phyloP scores from a whole-genome alignment of 2,888 invertebrate species.

The Lamproptera curius region DNA sequence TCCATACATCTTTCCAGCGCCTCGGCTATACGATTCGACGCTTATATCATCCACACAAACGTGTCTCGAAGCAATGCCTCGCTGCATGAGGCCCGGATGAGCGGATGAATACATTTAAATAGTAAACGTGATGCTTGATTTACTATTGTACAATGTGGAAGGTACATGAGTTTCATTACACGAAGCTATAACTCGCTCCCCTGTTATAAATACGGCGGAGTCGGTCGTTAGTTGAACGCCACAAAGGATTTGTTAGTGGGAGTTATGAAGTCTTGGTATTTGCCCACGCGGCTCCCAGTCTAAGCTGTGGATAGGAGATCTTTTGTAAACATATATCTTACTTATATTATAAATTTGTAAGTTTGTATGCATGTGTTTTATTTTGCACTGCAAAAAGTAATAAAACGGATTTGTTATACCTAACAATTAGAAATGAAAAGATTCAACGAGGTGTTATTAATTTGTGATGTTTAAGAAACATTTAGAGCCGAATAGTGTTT shows the following conservation, averaged over 20 bases:
- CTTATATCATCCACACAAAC: slow-evolving; percentile 69
- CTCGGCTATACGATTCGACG: slow-evolving; percentile 61
- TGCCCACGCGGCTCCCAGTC: slow-evolving; percentile 54
- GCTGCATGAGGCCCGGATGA: slow-evolving; percentile 71
- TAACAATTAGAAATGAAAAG: too few relatives aligned
- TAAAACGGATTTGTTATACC: too few relatives aligned
- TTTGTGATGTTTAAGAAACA: too few relatives aligned
- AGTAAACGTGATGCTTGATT: slow-evolving; percentile 74
- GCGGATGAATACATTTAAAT: slow-evolving; percentile 77
- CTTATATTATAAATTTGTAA: too few relatives aligned
- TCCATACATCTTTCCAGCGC: slow-evolving; percentile 16
- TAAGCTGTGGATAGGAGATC: slow-evolving; percentile 27
- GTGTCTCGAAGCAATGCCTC: slow-evolving; percentile 59
- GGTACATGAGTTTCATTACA: slow-evolving; percentile 70
- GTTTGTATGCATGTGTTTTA: too few relatives aligned
- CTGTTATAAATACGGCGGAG: slow-evolving; percentile 65
- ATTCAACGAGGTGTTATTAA: too few relatives aligned
- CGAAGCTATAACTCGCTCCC: slow-evolving; percentile 65
- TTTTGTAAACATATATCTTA: too few relatives aligned
- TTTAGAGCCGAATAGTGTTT: too few relatives aligned
- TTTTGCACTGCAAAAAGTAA: too few relatives aligned
- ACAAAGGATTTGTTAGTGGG: slow-evolving; percentile 77
- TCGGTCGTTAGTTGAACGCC: slow-evolving; percentile 52
- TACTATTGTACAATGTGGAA: slow-evolving; percentile 67
- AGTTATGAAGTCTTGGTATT: slow-evolving; percentile 60